Percentiles rank a stretch among this genome's conserved stretches.
phyloP scores from a whole-genome alignment of 2,797 vertebrate species.

The Phoeniculus purpureus region DNA sequence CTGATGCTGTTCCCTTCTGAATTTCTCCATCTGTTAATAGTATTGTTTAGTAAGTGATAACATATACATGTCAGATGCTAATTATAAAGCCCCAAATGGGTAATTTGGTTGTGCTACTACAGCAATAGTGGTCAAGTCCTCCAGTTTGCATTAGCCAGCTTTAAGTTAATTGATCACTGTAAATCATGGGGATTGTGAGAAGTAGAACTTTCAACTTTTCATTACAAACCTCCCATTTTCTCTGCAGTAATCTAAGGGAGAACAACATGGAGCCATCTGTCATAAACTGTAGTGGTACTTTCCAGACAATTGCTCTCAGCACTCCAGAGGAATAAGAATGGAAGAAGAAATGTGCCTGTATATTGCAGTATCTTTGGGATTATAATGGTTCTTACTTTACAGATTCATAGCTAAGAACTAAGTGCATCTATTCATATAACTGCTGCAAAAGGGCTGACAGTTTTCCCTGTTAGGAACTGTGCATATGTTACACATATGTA shows the following conservation, averaged over 20 bases:
- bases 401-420: neutral
- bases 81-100: conserved; percentile 8
- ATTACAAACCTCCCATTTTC: neutral
- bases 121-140: conserved; percentile 16
- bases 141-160: neutral
- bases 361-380: neutral
- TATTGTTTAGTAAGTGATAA: conserved; percentile 43
- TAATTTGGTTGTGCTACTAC: conserved; percentile 18
- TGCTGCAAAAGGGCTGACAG: neutral
- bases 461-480: neutral
- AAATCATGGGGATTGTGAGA: conserved; percentile 21
- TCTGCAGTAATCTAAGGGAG: neutral
- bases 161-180: conserved; percentile 20
- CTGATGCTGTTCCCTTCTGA: conserved; percentile 14
- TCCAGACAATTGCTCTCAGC: neutral
- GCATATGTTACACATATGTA: neutral
- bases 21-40: conserved; percentile 17
- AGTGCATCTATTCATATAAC: neutral
- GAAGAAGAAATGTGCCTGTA: neutral
- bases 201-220: conserved; percentile 14
- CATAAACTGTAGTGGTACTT: neutral
- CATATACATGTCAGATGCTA: conserved; percentile 30
- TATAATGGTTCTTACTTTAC: neutral
- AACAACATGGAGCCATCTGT: neutral
- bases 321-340: neutral